Evolutionary conservation across 2,113 vertebrate genomes (phyloP).

Genomic region (Pimephales promelas): DNA sequence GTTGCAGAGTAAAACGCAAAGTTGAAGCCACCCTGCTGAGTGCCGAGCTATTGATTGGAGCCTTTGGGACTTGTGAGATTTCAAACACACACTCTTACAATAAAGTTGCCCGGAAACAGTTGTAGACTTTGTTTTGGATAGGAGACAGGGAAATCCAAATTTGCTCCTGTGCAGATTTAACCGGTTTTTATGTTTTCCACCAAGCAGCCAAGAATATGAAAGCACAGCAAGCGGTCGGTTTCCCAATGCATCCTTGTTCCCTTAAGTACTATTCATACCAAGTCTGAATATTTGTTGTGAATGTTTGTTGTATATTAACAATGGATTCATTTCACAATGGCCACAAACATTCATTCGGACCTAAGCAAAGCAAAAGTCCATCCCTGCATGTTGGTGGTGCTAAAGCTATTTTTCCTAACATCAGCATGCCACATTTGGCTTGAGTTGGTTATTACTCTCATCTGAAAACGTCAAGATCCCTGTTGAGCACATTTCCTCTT

Average conservation of each 20-base stretch:
- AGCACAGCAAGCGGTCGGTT: background rate
- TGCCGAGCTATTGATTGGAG: constrained; percentile 55
- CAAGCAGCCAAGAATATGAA: constrained; percentile 5
- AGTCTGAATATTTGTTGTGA: background rate
- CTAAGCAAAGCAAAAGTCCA: too few relatives aligned
- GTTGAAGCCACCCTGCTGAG: constrained; percentile 37
- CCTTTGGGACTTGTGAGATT: constrained; percentile 47
- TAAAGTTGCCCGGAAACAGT: constrained; percentile 44
- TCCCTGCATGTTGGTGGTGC: background rate
- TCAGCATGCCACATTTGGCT: background rate
- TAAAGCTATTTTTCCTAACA: background rate
- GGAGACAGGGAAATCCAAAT: constrained; percentile 1
- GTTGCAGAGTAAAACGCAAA: constrained; percentile 48
- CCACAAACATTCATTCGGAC: background rate
- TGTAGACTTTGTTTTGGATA: constrained; percentile 20
- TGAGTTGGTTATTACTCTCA: background rate
- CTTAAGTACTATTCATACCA: background rate
- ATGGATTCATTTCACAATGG: background rate
- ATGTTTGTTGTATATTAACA: background rate
- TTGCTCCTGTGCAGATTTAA: background rate
- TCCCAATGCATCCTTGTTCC: background rate
- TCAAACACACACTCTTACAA: constrained; percentile 44
- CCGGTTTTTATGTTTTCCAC: constrained; percentile 4
- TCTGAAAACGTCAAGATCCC: background rate
- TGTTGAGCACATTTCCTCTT: constrained; percentile 36